A percentile compares a stretch with the other conserved stretches of the same genome.
phyloP scores from a whole-genome alignment of 1,140 invertebrate species.

The Andrena cerasifolii region DNA sequence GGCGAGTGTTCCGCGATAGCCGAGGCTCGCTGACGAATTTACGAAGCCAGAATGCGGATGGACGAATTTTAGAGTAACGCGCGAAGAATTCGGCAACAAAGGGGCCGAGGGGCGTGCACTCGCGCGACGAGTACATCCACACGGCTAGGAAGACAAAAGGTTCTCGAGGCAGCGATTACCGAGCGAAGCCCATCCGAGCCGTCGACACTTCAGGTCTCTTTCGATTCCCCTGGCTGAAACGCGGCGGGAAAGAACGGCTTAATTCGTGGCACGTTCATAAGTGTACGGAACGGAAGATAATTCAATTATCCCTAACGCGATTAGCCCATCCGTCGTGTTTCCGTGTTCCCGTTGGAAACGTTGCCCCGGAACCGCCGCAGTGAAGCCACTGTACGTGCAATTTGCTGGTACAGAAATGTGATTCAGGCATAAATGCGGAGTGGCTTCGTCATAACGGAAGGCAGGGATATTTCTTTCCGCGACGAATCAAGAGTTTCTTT shows the following conservation, averaged over 20 bases:
- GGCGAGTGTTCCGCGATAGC: neutral
- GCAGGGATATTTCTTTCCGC: too few relatives aligned
- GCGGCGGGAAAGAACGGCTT: constrained; percentile 22
- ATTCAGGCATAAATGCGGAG: neutral
- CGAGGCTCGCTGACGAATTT: neutral
- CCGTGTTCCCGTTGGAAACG: constrained; percentile 8
- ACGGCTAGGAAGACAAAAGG: constrained; percentile 34
- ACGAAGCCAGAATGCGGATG: too few relatives aligned
- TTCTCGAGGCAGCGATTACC: constrained; percentile 45
- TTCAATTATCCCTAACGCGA: constrained; percentile 41
- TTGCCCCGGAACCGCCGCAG: neutral
- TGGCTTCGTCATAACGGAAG: too few relatives aligned
- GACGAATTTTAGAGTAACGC: neutral
- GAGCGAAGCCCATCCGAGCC: constrained; percentile 3
- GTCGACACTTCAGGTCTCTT: constrained; percentile 39
- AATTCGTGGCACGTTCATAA: constrained; percentile 40
- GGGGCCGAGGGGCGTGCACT: constrained; percentile 2
- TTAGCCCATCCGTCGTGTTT: constrained; percentile 18
- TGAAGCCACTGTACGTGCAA: too few relatives aligned
- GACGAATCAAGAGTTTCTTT: too few relatives aligned
- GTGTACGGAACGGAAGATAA: constrained; percentile 23
- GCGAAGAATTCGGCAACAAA: constrained; percentile 41
- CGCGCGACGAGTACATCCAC: constrained; percentile 32
- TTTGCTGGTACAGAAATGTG: neutral
- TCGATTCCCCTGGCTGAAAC: constrained; percentile 27